phyloP scores from a whole-genome alignment of 2,888 invertebrate genomes.

The Amblyjoppa fuscipennis region DNA sequence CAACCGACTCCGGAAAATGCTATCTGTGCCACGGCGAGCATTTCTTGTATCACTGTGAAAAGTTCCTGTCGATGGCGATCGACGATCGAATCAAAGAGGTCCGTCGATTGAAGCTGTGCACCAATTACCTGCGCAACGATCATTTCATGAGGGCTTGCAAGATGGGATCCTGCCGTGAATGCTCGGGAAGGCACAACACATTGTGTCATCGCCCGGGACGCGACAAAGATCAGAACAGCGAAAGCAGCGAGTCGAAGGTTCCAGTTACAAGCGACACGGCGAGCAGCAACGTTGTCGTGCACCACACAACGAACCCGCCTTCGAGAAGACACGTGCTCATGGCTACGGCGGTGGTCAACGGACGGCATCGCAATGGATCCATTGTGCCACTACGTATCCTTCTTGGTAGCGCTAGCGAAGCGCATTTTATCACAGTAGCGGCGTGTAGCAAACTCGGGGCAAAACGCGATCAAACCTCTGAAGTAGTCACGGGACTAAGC shows the following conservation, averaged over 20 bases:
- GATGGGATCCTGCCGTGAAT: constrained; percentile 58
- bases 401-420: constrained; percentile 63
- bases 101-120: constrained; percentile 44
- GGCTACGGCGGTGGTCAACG: constrained; percentile 58
- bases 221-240: not conserved
- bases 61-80: constrained; percentile 52
- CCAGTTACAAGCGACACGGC: not conserved
- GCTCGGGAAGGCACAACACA: constrained; percentile 61
- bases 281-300: constrained; percentile 43
- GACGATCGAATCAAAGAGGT: constrained; percentile 52
- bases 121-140: constrained; percentile 57
- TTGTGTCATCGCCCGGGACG: constrained; percentile 36
- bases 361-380: constrained; percentile 27
- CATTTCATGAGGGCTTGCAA: constrained; percentile 59
- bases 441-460: constrained; percentile 56
- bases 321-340: constrained; percentile 36
- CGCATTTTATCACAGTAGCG: constrained; percentile 57
- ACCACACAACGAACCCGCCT: constrained; percentile 20
- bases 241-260: not conserved
- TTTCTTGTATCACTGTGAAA: constrained; percentile 53
- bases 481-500: constrained; percentile 55
- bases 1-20: constrained; percentile 35
- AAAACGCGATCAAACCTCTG: constrained; percentile 13
- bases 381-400: constrained; percentile 50
- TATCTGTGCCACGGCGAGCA: constrained; percentile 58